Conservation (phyloP, 2,888 invertebrate species). For the Mesorhabditis spiculigera region DNA sequence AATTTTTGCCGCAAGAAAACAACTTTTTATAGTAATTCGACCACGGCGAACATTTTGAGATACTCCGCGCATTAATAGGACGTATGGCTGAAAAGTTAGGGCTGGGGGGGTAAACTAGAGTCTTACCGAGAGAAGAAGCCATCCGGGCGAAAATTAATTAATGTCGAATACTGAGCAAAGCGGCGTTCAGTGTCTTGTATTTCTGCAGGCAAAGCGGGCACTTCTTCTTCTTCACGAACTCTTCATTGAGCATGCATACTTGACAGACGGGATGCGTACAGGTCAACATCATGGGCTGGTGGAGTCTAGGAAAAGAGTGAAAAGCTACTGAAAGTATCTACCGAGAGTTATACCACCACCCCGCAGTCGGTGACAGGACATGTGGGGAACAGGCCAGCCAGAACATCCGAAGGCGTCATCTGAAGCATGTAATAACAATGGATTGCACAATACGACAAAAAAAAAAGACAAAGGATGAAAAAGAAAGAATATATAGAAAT, state of each 20-base stretch:
- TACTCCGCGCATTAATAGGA: too few species aligned
- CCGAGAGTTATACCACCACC: background rate
- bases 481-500: too few species aligned
- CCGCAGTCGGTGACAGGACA: background rate
- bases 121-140: too few species aligned
- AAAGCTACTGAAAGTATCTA: background rate
- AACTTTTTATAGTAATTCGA: too few species aligned
- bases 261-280: background rate
- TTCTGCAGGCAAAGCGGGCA: background rate
- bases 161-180: background rate
- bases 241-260: background rate
- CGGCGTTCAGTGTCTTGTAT: slow-evolving; percentile 4
- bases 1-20: too few species aligned
- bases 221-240: background rate
- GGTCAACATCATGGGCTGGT: background rate
- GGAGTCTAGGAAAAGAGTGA: background rate
- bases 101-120: too few species aligned
- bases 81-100: too few species aligned
- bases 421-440: background rate
- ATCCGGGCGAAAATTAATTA: too few species aligned
- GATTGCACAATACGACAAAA: too few species aligned
- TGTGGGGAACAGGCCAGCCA: slow-evolving; percentile 1
- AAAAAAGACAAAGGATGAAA: too few species aligned
- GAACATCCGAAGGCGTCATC: background rate
- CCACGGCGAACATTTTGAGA: too few species aligned